Evolutionary conservation across 2,888 invertebrate species (phyloP).

Genomic region (Macrosoma leucophasiata): DNA sequence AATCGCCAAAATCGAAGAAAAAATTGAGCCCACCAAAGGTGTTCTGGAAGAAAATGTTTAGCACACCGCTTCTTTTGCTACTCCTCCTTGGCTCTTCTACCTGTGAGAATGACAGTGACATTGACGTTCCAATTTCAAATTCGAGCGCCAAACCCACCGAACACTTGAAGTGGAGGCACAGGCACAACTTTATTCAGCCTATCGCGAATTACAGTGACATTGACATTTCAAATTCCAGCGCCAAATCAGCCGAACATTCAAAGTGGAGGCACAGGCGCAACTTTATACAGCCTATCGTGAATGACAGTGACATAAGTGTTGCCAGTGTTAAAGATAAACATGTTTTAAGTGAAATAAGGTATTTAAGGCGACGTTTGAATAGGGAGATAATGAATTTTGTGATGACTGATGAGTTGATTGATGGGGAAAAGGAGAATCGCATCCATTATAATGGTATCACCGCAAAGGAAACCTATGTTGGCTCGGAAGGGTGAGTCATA

Average conservation of each 20-base stretch:
- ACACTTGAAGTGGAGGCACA: conserved; percentile 22
- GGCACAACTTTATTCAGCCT: conserved; percentile 36
- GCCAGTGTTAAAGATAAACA: conserved; percentile 33
- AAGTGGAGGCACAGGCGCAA: conserved; percentile 32
- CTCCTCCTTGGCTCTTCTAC: conserved; percentile 56
- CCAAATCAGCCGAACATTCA: conserved; percentile 26
- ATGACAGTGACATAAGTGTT: conserved; percentile 32
- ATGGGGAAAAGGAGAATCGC: conserved; percentile 82
- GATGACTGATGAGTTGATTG: conserved; percentile 78
- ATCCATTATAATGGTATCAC: conserved; percentile 78
- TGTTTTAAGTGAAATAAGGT: conserved; percentile 53
- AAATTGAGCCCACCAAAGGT: conserved; percentile 47
- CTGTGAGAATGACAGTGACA: conserved; percentile 38
- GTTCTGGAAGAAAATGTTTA: conserved; percentile 52
- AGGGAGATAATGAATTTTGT: conserved; percentile 76
- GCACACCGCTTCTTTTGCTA: conserved; percentile 52
- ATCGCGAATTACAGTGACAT: conserved; percentile 32
- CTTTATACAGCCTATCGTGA: conserved; percentile 32
- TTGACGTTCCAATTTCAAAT: conserved; percentile 27
- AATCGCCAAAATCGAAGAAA: conserved; percentile 64
- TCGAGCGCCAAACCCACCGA: conserved; percentile 24
- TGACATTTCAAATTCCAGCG: conserved; percentile 30
- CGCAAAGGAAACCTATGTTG: conserved; percentile 80
- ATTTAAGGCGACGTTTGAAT: conserved; percentile 57
- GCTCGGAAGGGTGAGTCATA: conserved; percentile 67